Base-by-base conservation (phyloP, 2,113 vertebrate species). In the Oryzias melastigma region DNA sequence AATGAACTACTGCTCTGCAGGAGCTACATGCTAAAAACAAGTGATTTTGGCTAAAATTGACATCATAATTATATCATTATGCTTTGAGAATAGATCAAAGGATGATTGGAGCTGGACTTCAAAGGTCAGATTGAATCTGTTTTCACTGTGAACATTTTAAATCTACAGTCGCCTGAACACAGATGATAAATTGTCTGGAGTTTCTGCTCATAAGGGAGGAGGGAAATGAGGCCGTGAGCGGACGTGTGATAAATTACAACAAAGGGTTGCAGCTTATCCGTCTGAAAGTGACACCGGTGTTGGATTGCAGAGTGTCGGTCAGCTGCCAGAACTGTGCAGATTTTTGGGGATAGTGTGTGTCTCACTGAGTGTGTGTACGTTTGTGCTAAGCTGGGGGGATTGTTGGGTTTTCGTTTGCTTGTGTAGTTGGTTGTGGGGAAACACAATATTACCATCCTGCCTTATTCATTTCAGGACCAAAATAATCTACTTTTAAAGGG, bases 181-280 rank as follows among this genome's bases (percentile, higher is more conserved):
- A 55, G 45, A 72, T 14, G 61, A 65, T 62, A 52, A 71, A 66
- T 47, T 52, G 62, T 60, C 71, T 62, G 53, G 6, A 42, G 68
- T 44, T 16, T n/a, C n/a, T n/a, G n/a, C n/a, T 53, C 49, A 35
- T 71, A 47, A 73, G 61, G 48, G 29, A 57, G 40, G 42, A 6
- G n/a, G 56, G 47, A 75, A 68, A 80, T 73, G 66, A 49, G 25
- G 56, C 35, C 16, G 10, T 7, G 43, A 59, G 50, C 68, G 52
- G 18, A 62, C n/a, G 40, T 65, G 20, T 75, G 78, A 77, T 79
- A 27, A 82, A 83, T 83, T 66, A 63, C 47, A 42, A 73, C 50
- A 63, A 58, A 77, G 85, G 65, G 71, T 76, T 14, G 44, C 14
- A 4, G 74, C 70, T 88, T 78, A 88, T 75, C 78, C 73, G 14